These are phyloP conservation scores for Xylocampa areola DNA, from an alignment of 2,888 invertebrate species.

Conservation along the genomic window DNA sequence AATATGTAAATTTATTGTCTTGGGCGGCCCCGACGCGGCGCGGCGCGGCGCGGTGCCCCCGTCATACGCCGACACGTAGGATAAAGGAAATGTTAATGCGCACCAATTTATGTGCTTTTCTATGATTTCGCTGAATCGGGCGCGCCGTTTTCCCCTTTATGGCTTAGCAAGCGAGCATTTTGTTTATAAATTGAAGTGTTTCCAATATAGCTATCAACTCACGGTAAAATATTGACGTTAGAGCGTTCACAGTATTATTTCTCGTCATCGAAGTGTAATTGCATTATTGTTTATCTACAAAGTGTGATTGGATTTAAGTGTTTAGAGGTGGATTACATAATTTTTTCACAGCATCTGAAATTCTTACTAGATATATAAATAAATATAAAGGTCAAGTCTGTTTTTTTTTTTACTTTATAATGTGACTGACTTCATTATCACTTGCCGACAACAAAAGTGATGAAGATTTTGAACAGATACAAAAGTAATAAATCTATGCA, in stretches of 20 bases:
- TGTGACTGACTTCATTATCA: background rate
- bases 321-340: background rate
- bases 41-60: constrained; percentile 79
- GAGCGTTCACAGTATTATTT: constrained; percentile 2
- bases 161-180: constrained; percentile 68
- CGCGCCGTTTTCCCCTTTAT: constrained; percentile 83
- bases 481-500: constrained; percentile 74
- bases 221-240: constrained; percentile 38
- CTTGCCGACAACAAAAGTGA: constrained; percentile 8
- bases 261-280: constrained; percentile 8
- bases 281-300: background rate
- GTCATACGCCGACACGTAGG: constrained; percentile 89
- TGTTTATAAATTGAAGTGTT: constrained; percentile 78
- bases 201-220: constrained; percentile 60
- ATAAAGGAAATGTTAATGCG: constrained; percentile 90
- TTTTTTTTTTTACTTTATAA: background rate
- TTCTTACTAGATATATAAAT: no score
- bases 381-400: no score
- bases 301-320: constrained; percentile 5
- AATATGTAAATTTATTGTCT: constrained; percentile 90
- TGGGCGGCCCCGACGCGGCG: constrained; percentile 83
- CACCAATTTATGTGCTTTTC: constrained; percentile 89
- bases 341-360: background rate
- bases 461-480: constrained; percentile 36
- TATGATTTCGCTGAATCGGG: constrained; percentile 89